These are phyloP conservation scores for Eumeta japonica DNA, from an alignment of 1,140 invertebrate species.

Conservation along the genomic window DNA sequence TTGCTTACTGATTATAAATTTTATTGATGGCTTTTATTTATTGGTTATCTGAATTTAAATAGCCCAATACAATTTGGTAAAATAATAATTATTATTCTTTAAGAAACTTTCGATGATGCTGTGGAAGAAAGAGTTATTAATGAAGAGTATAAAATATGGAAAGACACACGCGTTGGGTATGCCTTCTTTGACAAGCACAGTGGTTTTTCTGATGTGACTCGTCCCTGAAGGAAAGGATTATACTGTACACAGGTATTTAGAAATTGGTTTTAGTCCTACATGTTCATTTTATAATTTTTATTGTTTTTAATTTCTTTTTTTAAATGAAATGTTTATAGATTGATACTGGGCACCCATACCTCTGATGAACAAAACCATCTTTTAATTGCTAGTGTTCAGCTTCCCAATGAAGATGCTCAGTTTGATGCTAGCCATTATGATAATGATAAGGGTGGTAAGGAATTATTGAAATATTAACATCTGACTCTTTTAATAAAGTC, in stretches of 20 bases:
- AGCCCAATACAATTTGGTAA: too few species aligned
- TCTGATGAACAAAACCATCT: conserved; percentile 99
- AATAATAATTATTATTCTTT: conserved; percentile 19
- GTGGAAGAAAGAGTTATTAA: conserved; percentile 99
- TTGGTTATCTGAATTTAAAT: conserved; percentile 46
- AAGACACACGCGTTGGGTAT: conserved; percentile 95
- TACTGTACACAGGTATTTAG: conserved; percentile 84
- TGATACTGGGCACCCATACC: conserved; percentile 99
- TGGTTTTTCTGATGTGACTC: conserved; percentile 98
- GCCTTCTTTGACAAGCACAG: conserved; percentile 97
- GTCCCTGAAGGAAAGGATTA: conserved; percentile 98
- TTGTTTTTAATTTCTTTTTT: neutral
- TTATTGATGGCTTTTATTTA: conserved; percentile 22
- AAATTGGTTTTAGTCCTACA: too few species aligned
- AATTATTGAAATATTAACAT: too few species aligned
- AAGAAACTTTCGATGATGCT: conserved; percentile 89
- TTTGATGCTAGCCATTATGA: conserved; percentile 99
- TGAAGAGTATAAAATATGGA: conserved; percentile 99
- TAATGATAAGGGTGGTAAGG: conserved; percentile 89
- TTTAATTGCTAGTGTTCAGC: conserved; percentile 95
- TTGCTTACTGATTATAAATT: too few species aligned
- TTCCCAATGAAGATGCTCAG: conserved; percentile 98
- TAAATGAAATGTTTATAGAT: conserved; percentile 22
- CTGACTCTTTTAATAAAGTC: too few species aligned
- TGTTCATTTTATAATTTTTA: too few species aligned